Evolutionary conservation across 2,888 invertebrate genomes (phyloP).

Genomic region (Sphaerophoria taeniata): DNA sequence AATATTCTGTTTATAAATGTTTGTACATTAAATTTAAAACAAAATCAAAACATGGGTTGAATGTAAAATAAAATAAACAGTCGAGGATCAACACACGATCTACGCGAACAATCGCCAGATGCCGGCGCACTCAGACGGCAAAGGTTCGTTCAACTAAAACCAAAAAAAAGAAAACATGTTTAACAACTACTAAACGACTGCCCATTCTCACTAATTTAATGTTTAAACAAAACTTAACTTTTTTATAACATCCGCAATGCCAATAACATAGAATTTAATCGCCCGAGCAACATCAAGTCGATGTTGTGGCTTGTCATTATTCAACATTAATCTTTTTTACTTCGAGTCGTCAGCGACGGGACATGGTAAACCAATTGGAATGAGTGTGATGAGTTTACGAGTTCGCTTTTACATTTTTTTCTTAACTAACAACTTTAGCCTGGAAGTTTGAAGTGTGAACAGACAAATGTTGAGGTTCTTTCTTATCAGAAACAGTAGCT

Average conservation of each 20-base stretch:
- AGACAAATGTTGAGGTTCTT: too few species aligned
- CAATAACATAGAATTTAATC: slow-evolving; percentile 29
- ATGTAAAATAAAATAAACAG: slow-evolving; percentile 80
- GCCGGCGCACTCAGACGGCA: slow-evolving; percentile 88
- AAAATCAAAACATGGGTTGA: slow-evolving; percentile 34
- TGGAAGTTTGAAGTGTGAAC: too few species aligned
- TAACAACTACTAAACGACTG: slow-evolving; percentile 60
- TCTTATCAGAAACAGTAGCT: too few species aligned
- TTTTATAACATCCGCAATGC: slow-evolving; percentile 39
- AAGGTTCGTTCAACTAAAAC: slow-evolving; percentile 86
- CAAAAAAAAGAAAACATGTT: slow-evolving; percentile 58
- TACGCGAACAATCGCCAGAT: slow-evolving; percentile 89
- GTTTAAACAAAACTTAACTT: slow-evolving; percentile 28
- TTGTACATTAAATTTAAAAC: slow-evolving; percentile 42
- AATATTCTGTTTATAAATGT: slow-evolving; percentile 35
- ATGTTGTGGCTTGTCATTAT: background rate
- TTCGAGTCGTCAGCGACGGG: background rate
- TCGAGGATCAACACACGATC: slow-evolving; percentile 90
- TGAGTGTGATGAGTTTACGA: background rate
- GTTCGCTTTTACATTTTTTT: too few species aligned
- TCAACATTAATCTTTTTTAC: background rate
- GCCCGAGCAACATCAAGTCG: slow-evolving; percentile 10
- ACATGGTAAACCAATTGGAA: background rate
- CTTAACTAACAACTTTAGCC: too few species aligned
- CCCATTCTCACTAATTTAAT: slow-evolving; percentile 48